Percentiles rank a stretch among this genome's conserved stretches.
Conservation (phyloP, 2,113 vertebrate species). For the Misgurnus mizolepis region DNA sequence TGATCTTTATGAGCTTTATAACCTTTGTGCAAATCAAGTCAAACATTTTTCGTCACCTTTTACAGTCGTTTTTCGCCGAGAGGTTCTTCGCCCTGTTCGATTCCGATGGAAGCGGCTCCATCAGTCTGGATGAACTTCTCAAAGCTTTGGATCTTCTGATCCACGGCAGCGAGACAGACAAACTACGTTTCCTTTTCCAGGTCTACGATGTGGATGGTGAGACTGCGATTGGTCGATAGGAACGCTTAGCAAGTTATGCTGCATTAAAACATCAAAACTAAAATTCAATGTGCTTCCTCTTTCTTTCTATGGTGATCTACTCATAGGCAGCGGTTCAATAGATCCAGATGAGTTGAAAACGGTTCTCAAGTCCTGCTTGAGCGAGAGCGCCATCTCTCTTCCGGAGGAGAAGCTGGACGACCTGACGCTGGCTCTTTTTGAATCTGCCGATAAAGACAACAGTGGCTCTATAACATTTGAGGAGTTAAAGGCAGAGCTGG, state of each 20-base stretch:
- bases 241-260: neutral
- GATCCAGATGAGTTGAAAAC: constrained; percentile 80
- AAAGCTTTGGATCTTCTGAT: constrained; percentile 80
- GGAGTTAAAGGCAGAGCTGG: constrained; percentile 83
- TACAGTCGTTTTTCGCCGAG: constrained; percentile 88
- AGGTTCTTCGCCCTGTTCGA: constrained; percentile 87
- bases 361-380: constrained; percentile 82
- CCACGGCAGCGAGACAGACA: constrained; percentile 78
- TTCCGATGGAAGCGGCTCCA: constrained; percentile 79
- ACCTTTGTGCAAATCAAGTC: neutral
- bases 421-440: constrained; percentile 81
- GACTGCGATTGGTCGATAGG: constrained; percentile 33
- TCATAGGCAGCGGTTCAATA: constrained; percentile 84
- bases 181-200: constrained; percentile 88
- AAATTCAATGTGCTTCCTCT: too few relatives aligned
- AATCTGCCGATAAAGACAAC: constrained; percentile 81
- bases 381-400: constrained; percentile 84
- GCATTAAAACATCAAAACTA: too few relatives aligned
- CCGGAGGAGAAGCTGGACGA: constrained; percentile 83
- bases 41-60: neutral
- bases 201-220: constrained; percentile 89
- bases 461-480: constrained; percentile 89
- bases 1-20: neutral
- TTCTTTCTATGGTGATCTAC: too few relatives aligned
- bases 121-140: constrained; percentile 84